Base-by-base conservation (phyloP, 2,888 invertebrate genomes). In the Oscheius sp. region DNA sequence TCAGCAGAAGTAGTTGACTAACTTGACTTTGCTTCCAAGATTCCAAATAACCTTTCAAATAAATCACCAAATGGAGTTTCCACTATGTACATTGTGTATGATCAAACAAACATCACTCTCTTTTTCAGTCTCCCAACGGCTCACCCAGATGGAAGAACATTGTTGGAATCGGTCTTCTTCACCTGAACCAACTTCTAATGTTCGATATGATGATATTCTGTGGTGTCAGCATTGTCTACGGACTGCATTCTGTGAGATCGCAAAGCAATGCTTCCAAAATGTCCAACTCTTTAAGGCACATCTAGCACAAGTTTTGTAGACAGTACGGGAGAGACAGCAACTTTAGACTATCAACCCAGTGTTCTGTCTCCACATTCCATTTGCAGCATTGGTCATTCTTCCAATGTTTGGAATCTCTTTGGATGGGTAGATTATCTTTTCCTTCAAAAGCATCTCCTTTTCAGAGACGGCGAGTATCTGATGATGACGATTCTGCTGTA, bases 381-480 rank as follows among this genome's bases (percentile, higher is more conserved):
- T 33, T 33, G 59, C 37, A 2, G 2, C 33, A 2, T 35, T 60
- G 32, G 59, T 60, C 10, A 1, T 33, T n/a, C 35, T 60, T 2
- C 59, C 59, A 32, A 13, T 60, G n/a, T 60, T 60, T 3, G 35
- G 5, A 13, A n/a, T 60, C n/a, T 37, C 59, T 1, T n/a, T 60
- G n/a, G 59, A 37, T 13, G 42, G 42, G 59, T 60, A 60, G 5
- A 7, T 1, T 33, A 1, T 3, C 11, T 33, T 33, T 33, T 58
- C 2, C 4, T 13, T 33, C 11, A 4, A 4, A 58, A 58, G 33
- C 7, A 13, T 58, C 21, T 21, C 33, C 4, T 58, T 58, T 58
- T 33, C 58, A 60, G 59, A n/a, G 32, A 37, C n/a, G 59, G 35
- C 7, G 59, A 60, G 5, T 60, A 33, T 60, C 35, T 37, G 32